Conservation (phyloP, 2,113 vertebrate species). For the Ascaphus truei region DNA sequence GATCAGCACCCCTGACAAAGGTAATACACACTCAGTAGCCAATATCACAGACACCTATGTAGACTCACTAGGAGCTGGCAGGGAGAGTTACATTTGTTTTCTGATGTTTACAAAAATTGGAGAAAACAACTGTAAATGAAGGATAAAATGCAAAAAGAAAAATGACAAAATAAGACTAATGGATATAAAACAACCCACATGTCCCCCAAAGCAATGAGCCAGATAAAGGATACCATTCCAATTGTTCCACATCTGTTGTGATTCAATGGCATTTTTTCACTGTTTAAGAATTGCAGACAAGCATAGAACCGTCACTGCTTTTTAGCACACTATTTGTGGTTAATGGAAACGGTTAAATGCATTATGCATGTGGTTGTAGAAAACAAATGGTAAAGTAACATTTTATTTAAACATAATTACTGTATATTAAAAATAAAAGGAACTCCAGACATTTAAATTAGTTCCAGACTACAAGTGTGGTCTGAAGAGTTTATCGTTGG, state of each 20-base stretch:
- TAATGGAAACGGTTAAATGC: conserved; percentile 34
- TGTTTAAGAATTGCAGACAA: conserved; percentile 15
- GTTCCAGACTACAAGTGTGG: conserved; percentile 13
- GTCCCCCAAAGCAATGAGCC: too few species aligned
- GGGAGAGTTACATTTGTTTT: too few species aligned
- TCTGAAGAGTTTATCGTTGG: conserved; percentile 32
- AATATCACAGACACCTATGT: too few species aligned
- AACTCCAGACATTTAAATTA: conserved; percentile 34
- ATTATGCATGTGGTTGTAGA: conserved; percentile 33
- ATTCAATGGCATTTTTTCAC: conserved; percentile 22
- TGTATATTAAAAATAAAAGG: conserved; percentile 20
- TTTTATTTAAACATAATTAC: conserved; percentile 32
- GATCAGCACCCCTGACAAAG: too few species aligned
- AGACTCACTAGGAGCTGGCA: too few species aligned
- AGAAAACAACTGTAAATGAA: too few species aligned
- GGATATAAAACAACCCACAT: too few species aligned
- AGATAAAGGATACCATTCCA: too few species aligned
- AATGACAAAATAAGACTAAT: too few species aligned
- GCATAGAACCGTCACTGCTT: background rate
- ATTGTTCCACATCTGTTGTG: conserved; percentile 4
- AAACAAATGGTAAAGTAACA: conserved; percentile 33
- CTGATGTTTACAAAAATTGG: too few species aligned
- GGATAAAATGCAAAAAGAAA: too few species aligned
- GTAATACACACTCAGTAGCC: too few species aligned
- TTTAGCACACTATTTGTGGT: conserved; percentile 2